Base-by-base conservation (phyloP, 2,797 vertebrate species). In the Discoglossus pictus region DNA sequence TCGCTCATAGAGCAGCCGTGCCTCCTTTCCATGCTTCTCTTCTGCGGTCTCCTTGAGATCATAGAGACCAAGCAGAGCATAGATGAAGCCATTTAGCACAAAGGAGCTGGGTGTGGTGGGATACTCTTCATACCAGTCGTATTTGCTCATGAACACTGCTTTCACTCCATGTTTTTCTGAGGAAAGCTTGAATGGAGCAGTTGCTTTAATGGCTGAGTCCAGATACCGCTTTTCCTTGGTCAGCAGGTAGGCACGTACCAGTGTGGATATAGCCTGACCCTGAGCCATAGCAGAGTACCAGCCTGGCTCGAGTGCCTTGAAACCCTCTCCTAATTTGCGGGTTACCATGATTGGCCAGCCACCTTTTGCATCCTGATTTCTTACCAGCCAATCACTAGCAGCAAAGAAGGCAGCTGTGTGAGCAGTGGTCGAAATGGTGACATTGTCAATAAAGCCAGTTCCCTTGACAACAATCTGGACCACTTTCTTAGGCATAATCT, bases 231-330 rank as follows among this genome's bases (percentile, higher is more conserved):
- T 91, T 51, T 98, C 93, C 81, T 91, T 95, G 4, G 95, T 98
- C 72, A 99, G 82, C n/a, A 94, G 87, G 79, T 95, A 98, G 1
- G 96, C 96, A 68, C 97, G 81, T 69, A 99, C 95, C 74, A 99
- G 78, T 0, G 96, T 98, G 9, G 97, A 99, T 81, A 99, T 98
- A 76, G 94, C 97, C 80, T 99, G 97, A 10, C 97, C 97, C 48
- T 99, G 97, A 1, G 97, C 97, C 97, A 99, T 99, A 77, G 96
- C 97, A 0, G 97, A 99, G 83, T 99, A 99, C 97, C 97, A 99
- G 53, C 97, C 97, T 0, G 96, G 96, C 31, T 99, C 97, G 78
- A 99, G 73, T 1, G 97, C 84, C 20, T 80, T 91, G 78, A 99
- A 99, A 11, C 97, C 95, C 27, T 99, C 97, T 0, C 97, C 97